These are phyloP conservation scores for Panurus biarmicus DNA, from an alignment of 2,113 vertebrate species.

Conservation along the genomic window DNA sequence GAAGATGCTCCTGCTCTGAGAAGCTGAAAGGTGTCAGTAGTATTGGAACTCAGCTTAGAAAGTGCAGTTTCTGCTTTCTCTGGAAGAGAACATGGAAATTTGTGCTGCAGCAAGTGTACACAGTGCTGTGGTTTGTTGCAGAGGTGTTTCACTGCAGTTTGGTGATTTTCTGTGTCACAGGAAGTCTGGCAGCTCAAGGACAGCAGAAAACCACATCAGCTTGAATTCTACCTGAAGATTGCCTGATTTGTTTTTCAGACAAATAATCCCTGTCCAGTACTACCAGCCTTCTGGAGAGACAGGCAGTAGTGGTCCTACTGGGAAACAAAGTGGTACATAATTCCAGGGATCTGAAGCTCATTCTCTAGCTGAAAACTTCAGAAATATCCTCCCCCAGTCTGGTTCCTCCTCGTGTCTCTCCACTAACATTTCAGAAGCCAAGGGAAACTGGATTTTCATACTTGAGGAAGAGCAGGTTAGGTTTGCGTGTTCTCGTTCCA, in stretches of 20 bases:
- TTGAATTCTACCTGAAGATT: not conserved
- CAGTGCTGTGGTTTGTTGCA: not conserved
- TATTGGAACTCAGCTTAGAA: not conserved
- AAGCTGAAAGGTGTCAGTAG: not conserved
- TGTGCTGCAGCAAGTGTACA: not conserved
- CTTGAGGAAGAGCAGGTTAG: not conserved
- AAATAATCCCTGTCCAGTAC: not conserved
- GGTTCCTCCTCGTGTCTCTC: accelerated
- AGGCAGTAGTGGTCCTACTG: not conserved
- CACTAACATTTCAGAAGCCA: not conserved
- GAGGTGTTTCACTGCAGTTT: not conserved
- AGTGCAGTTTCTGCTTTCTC: not conserved
- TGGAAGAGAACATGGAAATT: not conserved
- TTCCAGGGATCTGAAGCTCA: not conserved
- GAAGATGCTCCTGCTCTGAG: not conserved
- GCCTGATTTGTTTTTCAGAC: not conserved
- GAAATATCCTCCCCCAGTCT: not conserved
- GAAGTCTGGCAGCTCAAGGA: not conserved
- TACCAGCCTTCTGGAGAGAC: not conserved
- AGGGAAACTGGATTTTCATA: not conserved
- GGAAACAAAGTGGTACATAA: not conserved
- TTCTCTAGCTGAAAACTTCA: not conserved
- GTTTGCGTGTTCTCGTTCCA: not conserved
- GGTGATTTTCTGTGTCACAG: not conserved
- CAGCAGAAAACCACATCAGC: not conserved